These are phyloP conservation scores for Eurosta solidaginis DNA, from an alignment of 1,140 invertebrate species.

Conservation along the genomic window DNA sequence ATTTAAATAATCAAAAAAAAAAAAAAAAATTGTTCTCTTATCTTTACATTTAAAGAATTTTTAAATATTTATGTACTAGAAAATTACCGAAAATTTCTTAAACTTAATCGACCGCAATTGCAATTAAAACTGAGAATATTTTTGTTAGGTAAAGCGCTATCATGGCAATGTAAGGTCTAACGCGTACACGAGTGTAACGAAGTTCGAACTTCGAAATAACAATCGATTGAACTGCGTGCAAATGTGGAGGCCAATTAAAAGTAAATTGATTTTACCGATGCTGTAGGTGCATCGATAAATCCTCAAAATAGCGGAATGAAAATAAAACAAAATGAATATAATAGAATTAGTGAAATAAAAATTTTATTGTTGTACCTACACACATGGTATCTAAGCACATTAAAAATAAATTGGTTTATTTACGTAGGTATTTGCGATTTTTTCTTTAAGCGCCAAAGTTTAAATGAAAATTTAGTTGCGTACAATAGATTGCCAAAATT, in stretches of 20 bases:
- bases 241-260: conserved; percentile 20
- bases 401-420: conserved; percentile 15
- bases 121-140: conserved; percentile 12
- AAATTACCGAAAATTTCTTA: not conserved
- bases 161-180: not conserved
- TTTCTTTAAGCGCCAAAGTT: not conserved
- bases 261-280: conserved; percentile 6
- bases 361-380: not conserved
- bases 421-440: not conserved
- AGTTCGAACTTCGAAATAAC: not conserved
- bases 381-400: not conserved
- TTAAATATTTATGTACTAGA: not conserved
- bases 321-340: not conserved
- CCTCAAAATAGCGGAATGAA: too few relatives aligned
- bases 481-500: not conserved
- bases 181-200: not conserved
- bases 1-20: too few relatives aligned
- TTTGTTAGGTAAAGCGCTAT: not conserved
- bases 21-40: too few relatives aligned
- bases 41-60: not conserved
- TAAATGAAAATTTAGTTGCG: not conserved
- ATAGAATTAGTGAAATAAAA: not conserved
- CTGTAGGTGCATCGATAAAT: conserved; percentile 21
- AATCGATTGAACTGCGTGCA: conserved; percentile 18
- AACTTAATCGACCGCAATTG: conserved; percentile 25